Evolutionary conservation across 2,113 vertebrate genomes (phyloP), one percentile per base, ranked within the genome.

Genomic region (Marmota monax): DNA sequence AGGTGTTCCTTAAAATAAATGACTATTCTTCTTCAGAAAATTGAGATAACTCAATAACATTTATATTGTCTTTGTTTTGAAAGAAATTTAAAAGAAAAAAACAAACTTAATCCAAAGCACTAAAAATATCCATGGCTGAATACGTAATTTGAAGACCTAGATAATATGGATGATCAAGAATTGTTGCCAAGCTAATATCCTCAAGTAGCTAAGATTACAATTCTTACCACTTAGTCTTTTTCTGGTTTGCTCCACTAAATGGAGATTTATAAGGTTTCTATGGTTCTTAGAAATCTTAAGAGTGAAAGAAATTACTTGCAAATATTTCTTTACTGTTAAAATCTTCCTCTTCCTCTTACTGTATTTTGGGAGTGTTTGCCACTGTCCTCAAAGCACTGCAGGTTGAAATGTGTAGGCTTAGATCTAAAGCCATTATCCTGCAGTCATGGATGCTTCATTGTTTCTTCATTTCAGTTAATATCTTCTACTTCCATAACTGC

Each of bases 31-130:
- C 20, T 77, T 90, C 51, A 53, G 65, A 86, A 82, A 92, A 58
- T 39, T 73, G 58, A 95, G 4, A n/a, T 77, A 76, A 84, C 34
- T 72, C 39, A 91, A 7, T 86, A 53, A 83, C 37, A 90, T 72
- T 95, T 84, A 53, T 78, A 25, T 56, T 92, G 7, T 70, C 63
- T 91, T 82, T 77, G 82, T 83, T 95, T 78, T 58, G 13, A 86
- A 74, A 92, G 56, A 96, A 87, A 77, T 83, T 23, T 89, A 86
- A 94, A 95, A 74, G 61, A 10, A 67, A 94, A 82, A 90, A 29
- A 94, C 53, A 90, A 29, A 94, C 48, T 78, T 83, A 85, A 45
- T 32, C 25, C 16, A 53, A 58, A 63, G 51, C 23, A 74, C 80
- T 92, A 84, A 94, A 97, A 96, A 89, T 72, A 20, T 34, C 29